Percentiles rank a stretch among this genome's conserved stretches.
Conservation (phyloP, 2,888 invertebrate species). For the Galeopsomyia nigrocyanea region DNA sequence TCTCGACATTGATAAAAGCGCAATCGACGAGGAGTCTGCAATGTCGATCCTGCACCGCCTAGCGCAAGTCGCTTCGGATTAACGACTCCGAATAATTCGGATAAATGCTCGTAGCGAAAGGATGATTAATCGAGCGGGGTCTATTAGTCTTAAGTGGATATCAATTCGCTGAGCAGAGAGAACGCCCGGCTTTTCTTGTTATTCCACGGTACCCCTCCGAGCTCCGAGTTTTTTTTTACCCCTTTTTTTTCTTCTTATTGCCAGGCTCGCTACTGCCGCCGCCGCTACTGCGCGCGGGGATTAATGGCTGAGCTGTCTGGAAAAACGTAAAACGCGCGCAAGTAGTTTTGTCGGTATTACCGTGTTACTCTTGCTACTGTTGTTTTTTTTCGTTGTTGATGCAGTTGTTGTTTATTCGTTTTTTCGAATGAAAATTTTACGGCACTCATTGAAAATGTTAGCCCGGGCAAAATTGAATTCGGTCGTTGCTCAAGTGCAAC, state of each 20-base stretch:
- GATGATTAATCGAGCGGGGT: conserved; percentile 46
- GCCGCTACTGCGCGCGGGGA: no score
- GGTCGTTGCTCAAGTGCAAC: no score
- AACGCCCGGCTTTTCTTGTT: conserved; percentile 16
- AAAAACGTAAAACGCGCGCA: no score
- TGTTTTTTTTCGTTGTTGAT: no score
- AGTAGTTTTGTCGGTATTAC: no score
- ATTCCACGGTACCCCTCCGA: background rate
- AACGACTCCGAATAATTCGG: background rate
- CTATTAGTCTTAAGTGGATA: conserved; percentile 47
- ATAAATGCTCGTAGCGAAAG: conserved; percentile 4
- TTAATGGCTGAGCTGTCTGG: no score
- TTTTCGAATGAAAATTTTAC: no score
- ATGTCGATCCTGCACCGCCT: background rate
- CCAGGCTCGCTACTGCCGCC: background rate
- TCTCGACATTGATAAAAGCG: background rate
- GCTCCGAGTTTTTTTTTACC: background rate
- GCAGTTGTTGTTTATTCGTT: no score
- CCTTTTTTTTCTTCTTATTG: conserved; percentile 2
- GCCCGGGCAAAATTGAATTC: no score
- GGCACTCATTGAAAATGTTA: no score
- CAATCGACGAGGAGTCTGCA: conserved; percentile 4
- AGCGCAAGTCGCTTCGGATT: background rate
- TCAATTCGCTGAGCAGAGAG: conserved; percentile 44
- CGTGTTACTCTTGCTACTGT: no score